These are phyloP conservation scores for Macrosiphum euphorbiae DNA, from an alignment of 2,888 invertebrate genomes.

Conservation along the genomic window DNA sequence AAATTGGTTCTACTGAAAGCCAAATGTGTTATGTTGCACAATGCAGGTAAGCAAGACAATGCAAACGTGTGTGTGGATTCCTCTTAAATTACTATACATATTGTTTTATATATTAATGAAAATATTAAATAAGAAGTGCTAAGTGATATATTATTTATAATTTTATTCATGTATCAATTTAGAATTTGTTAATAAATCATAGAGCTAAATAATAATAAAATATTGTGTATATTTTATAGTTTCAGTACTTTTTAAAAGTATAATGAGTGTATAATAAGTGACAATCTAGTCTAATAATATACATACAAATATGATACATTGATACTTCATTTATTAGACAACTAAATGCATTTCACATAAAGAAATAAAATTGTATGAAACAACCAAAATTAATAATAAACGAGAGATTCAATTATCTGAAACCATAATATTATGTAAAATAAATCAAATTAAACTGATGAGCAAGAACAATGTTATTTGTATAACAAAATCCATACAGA, in stretches of 20 bases:
- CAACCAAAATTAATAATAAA: constrained; percentile 41
- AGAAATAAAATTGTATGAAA: constrained; percentile 15
- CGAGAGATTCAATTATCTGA: constrained; percentile 49
- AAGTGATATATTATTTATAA: background rate
- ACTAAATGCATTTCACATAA: constrained; percentile 10
- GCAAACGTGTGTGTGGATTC: background rate
- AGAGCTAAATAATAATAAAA: background rate
- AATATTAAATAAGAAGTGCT: background rate
- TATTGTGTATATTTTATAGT: background rate
- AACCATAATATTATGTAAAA: constrained; percentile 34
- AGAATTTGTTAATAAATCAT: background rate
- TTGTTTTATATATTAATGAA: background rate
- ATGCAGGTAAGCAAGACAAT: background rate
- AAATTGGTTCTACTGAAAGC: background rate
- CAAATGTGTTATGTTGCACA: background rate
- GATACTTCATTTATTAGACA: constrained; percentile 28
- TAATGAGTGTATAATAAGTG: background rate
- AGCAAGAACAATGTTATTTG: constrained; percentile 33
- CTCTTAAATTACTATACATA: background rate
- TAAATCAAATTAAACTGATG: constrained; percentile 26
- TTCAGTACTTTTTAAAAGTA: background rate
- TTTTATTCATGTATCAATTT: background rate
- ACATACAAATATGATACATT: background rate
- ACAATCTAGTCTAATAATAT: background rate
- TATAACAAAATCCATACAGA: constrained; percentile 7